Percentiles rank a stretch among this genome's conserved stretches.
These are phyloP conservation scores for Cephus rjabovi DNA, from an alignment of 2,888 invertebrate genomes.

Conservation along the genomic window DNA sequence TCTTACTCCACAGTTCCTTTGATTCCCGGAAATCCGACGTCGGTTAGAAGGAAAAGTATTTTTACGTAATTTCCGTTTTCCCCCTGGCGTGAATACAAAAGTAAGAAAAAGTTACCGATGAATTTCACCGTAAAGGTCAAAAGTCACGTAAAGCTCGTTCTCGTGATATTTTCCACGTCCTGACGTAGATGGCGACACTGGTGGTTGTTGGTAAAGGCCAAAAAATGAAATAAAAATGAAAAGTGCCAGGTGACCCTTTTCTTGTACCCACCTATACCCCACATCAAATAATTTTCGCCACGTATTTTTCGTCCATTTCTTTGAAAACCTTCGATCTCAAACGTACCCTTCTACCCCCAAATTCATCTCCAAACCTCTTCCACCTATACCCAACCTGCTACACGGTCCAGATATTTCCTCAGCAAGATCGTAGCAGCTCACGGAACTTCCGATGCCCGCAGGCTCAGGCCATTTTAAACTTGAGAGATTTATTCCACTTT, in stretches of 20 bases:
- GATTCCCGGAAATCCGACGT: neutral
- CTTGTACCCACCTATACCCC: conserved; percentile 29
- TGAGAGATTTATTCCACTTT: conserved; percentile 17
- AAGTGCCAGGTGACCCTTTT: neutral
- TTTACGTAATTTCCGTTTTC: neutral
- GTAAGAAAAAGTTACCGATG: neutral
- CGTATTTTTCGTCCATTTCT: neutral
- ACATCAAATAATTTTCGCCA: neutral
- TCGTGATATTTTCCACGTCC: neutral
- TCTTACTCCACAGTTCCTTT: neutral
- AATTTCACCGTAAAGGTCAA: neutral
- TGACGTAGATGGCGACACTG: neutral
- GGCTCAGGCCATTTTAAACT: conserved; percentile 19
- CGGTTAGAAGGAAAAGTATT: neutral
- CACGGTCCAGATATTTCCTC: neutral
- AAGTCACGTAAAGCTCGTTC: neutral
- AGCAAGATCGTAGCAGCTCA: conserved; percentile 10
- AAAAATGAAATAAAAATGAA: neutral
- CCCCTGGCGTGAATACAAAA: neutral
- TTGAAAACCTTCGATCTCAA: neutral
- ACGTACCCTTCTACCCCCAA: neutral
- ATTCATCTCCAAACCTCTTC: neutral
- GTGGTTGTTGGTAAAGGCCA: neutral
- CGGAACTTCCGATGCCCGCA: conserved; percentile 6
- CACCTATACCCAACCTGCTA: neutral